Conservation (phyloP, 2,113 vertebrate species). For the Amphilophus citrinellus region DNA sequence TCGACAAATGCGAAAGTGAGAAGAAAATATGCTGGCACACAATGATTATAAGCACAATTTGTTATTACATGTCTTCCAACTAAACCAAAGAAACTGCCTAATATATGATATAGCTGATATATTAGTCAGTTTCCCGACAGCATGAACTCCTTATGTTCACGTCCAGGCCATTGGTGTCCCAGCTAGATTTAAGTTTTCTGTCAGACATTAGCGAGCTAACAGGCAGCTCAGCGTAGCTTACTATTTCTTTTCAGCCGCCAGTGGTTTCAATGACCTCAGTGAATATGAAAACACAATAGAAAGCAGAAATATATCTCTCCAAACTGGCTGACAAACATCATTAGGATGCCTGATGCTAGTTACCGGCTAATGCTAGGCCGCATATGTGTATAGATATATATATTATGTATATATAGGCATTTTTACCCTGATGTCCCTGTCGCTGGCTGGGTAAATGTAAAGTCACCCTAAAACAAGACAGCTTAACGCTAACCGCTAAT, state of each 20-base stretch:
- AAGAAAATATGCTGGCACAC: background rate
- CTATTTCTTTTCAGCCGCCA: background rate
- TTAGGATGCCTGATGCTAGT: slow-evolving; percentile 31
- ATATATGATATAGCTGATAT: background rate
- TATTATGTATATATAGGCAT: slow-evolving; percentile 5
- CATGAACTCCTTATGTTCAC: background rate
- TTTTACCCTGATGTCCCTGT: slow-evolving; percentile 30
- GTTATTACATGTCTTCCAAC: background rate
- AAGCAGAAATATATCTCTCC: background rate
- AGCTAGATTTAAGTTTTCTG: slow-evolving; percentile 63
- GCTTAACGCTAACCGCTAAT: slow-evolving; percentile 12
- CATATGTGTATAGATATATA: background rate
- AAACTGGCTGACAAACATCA: slow-evolving; percentile 38
- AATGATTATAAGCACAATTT: background rate
- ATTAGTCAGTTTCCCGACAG: background rate
- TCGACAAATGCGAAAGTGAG: background rate
- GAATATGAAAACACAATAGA: background rate
- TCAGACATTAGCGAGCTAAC: slow-evolving; percentile 64
- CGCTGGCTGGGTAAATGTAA: slow-evolving; percentile 30
- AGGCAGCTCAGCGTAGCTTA: slow-evolving; percentile 47
- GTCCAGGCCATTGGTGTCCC: slow-evolving; percentile 35
- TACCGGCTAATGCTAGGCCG: slow-evolving; percentile 72
- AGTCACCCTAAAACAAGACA: slow-evolving; percentile 15
- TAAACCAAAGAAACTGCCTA: background rate
- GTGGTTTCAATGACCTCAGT: background rate